Conservation (phyloP, 2,888 invertebrate species). For the Drosophila putrida region DNA sequence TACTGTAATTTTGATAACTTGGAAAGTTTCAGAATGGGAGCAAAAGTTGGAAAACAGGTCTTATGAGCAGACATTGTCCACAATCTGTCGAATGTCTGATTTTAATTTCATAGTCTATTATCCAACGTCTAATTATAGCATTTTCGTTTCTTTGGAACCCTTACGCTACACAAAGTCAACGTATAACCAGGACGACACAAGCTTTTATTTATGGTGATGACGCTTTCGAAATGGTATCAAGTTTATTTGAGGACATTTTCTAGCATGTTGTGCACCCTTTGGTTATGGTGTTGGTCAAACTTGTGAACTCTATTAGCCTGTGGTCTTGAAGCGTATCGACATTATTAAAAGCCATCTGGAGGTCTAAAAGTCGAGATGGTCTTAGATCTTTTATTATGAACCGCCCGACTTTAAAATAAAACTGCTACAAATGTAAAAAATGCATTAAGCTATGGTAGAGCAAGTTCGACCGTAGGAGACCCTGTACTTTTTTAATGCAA, state of each 20-base stretch:
- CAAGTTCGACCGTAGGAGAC: too few species aligned
- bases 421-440: background rate
- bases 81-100: background rate
- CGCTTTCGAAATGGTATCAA: too few species aligned
- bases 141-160: too few species aligned
- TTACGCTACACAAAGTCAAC: background rate
- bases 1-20: conserved; percentile 33
- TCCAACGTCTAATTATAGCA: too few species aligned
- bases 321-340: too few species aligned
- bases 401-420: background rate
- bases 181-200: too few species aligned
- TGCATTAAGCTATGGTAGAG: too few species aligned
- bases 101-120: too few species aligned
- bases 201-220: too few species aligned
- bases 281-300: background rate
- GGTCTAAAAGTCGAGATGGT: background rate
- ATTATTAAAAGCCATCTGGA: background rate
- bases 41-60: background rate
- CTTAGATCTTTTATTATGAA: background rate
- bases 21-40: background rate
- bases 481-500: too few species aligned
- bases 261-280: background rate
- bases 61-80: too few species aligned
- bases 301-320: too few species aligned
- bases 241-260: background rate